Evolutionary conservation across 2,888 invertebrate species (phyloP).

Genomic region (Axea sp.): DNA sequence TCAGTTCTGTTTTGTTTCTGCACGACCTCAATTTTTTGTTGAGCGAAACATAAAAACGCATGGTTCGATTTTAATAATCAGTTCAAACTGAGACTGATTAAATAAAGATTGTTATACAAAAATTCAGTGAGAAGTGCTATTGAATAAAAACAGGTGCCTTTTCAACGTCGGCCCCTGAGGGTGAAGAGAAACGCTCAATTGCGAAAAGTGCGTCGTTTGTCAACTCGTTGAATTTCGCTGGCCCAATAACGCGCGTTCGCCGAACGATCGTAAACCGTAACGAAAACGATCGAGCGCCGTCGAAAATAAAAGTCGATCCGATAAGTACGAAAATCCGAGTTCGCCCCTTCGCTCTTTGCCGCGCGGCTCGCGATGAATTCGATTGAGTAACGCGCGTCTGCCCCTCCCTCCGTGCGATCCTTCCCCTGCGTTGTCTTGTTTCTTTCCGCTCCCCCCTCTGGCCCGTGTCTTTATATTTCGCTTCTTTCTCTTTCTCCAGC

Average conservation of each 20-base stretch:
- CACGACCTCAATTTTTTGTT: no score
- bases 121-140: no score
- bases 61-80: no score
- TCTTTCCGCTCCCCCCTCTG: constrained; percentile 11
- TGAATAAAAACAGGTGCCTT: no score
- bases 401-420: neutral
- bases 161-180: no score
- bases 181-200: constrained; percentile 23
- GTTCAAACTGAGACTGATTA: no score
- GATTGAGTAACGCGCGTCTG: constrained; percentile 75
- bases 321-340: constrained; percentile 40
- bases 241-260: constrained; percentile 11
- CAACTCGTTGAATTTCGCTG: constrained; percentile 11
- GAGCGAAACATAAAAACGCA: no score
- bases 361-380: constrained; percentile 78
- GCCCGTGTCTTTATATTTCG: constrained; percentile 7
- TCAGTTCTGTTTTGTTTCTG: no score
- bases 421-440: constrained; percentile 13
- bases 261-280: constrained; percentile 17
- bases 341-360: constrained; percentile 53
- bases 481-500: constrained; percentile 57
- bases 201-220: constrained; percentile 27
- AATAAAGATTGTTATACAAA: no score
- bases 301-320: constrained; percentile 36
- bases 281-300: constrained; percentile 8